Evolutionary conservation across 2,888 invertebrate species (phyloP).

Genomic region (Zonitis immaculata): DNA sequence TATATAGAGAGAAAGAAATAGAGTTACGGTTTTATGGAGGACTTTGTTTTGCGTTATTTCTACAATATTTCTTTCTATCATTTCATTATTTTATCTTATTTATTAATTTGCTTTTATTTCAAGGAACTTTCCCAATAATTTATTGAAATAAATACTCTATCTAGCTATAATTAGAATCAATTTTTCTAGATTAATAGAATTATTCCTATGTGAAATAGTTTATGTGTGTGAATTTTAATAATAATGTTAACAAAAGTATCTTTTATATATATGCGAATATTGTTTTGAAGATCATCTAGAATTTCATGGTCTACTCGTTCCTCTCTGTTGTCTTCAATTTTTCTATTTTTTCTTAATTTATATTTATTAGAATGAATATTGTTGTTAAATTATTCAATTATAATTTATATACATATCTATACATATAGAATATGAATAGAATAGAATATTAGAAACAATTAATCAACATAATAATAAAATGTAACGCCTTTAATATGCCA

Average conservation of each 20-base stretch:
- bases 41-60: slow-evolving; percentile 2
- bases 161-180: background rate
- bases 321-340: background rate
- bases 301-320: background rate
- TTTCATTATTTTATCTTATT: background rate
- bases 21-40: slow-evolving; percentile 3
- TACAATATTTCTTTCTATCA: background rate
- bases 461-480: background rate
- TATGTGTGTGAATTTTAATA: too few species aligned
- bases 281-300: background rate
- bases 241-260: background rate
- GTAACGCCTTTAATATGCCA: background rate
- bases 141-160: background rate
- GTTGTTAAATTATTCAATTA: background rate
- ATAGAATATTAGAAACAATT: background rate
- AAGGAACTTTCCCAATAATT: background rate
- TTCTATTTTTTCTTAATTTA: background rate
- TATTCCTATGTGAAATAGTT: too few species aligned
- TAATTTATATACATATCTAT: too few species aligned
- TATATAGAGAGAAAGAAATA: too few species aligned
- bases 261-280: background rate
- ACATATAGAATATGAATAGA: background rate
- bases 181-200: background rate
- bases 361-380: background rate
- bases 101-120: background rate